These are phyloP conservation scores for Thaleichthys pacificus DNA, from an alignment of 2,797 vertebrate species.

Conservation along the genomic window DNA sequence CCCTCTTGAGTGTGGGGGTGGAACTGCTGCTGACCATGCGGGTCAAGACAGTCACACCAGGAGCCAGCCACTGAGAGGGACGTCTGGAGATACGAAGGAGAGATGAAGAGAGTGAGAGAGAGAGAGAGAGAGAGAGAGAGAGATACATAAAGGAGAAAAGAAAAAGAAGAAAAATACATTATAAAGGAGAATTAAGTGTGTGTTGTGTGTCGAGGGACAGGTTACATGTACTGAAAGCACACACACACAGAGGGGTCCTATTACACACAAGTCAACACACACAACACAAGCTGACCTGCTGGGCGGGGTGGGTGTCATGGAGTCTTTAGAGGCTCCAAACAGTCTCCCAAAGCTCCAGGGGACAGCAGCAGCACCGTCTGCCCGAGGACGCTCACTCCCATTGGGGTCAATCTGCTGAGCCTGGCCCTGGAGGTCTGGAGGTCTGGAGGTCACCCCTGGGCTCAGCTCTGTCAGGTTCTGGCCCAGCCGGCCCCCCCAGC, in stretches of 20 bases:
- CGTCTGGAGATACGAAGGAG: slow-evolving; percentile 68
- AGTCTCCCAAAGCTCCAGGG: slow-evolving; percentile 69
- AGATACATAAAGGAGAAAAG: background rate
- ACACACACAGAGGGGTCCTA: background rate
- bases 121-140: background rate
- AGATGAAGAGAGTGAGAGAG: slow-evolving; percentile 1
- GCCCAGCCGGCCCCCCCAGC: slow-evolving; percentile 81
- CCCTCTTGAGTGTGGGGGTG: slow-evolving; percentile 52
- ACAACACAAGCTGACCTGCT: slow-evolving; percentile 63
- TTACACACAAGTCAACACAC: background rate
- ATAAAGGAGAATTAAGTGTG: no score
- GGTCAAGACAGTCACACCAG: slow-evolving; percentile 74
- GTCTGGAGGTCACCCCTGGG: slow-evolving; percentile 32
- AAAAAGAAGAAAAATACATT: background rate
- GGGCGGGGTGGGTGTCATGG: slow-evolving; percentile 41
- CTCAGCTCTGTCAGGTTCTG: slow-evolving; percentile 75
- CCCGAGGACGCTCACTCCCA: slow-evolving; percentile 55
- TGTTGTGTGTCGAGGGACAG: no score
- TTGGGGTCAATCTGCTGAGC: slow-evolving; percentile 30
- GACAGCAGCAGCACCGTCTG: slow-evolving; percentile 45
- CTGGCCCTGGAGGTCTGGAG: slow-evolving; percentile 35
- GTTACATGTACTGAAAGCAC: no score
- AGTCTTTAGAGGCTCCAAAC: slow-evolving; percentile 69
- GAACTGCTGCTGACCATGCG: slow-evolving; percentile 73
- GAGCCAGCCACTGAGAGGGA: slow-evolving; percentile 91